Base-by-base conservation (phyloP, 1,140 invertebrate species). In the Pinna nobilis region DNA sequence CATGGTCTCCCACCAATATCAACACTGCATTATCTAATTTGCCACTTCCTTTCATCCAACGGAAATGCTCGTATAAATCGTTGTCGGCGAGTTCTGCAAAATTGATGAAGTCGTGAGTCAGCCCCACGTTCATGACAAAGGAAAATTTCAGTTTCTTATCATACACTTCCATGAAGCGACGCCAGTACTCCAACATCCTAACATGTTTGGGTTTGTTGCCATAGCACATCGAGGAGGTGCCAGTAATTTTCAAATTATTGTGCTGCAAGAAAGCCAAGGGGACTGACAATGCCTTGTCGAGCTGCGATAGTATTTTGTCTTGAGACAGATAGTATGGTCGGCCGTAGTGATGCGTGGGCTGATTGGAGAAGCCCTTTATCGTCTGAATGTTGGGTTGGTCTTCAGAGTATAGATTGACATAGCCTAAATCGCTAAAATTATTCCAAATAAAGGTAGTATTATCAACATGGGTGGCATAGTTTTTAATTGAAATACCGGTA, bases 1-100 rank as follows among this genome's bases (percentile, higher is more conserved):
- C 97, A 86, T 99, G 97, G 88, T 99, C 97, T 81, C 95, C 97
- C 76, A 97, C 90, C n/a, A 98, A 92, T 32, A 98, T 90, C 0
- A 98, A 86, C 0, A 92, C 86, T 0, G 93, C 92, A 76, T 92
- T 89, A 23, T 91, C 87, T 3, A 92, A 77, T 32, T 80, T 78
- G 15, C 80, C 76, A 20, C 74, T 75, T 5, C 80, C 57, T 49
- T 88, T 76, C 28, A 91, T 68, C 35, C 74, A 73, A 32, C 66
- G 76, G 0, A 90, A 84, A 74, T 90, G 84, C 7, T 82, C 63
- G 7, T 78, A 20, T 35, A 78, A 70, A 41, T 77, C 76, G 7
- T 68, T 37, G 39, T 81, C 79, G 4, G 70, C 76, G 23, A 78
- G 65, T 30, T 74, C 70, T 7, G 76, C 63, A 47, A 78, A 74